A percentile compares a stretch with the other conserved stretches of the same genome.
These are phyloP conservation scores for Gasterosteus aculeatus DNA, from an alignment of 2,113 vertebrate genomes.

Conservation along the genomic window DNA sequence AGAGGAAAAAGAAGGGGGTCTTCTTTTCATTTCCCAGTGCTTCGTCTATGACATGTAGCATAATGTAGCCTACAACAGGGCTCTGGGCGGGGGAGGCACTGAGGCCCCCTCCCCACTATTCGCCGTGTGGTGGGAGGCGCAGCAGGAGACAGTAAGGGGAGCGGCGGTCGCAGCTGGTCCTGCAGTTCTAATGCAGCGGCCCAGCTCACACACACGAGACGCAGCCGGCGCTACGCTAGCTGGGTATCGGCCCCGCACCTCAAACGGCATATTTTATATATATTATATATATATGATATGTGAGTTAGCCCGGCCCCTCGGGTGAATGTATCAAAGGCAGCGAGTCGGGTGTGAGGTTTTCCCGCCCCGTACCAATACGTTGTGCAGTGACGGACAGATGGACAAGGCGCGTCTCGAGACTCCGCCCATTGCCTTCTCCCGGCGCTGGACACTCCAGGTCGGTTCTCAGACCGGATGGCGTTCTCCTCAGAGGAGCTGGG, in stretches of 20 bases:
- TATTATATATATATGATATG: constrained; percentile 88
- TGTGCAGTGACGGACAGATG: constrained; percentile 57
- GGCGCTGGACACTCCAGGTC: neutral
- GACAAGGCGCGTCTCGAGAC: constrained; percentile 46
- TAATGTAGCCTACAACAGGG: constrained; percentile 45
- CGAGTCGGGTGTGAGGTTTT: constrained; percentile 34
- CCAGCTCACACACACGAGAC: constrained; percentile 54
- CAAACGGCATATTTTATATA: constrained; percentile 86
- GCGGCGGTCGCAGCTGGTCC: constrained; percentile 75
- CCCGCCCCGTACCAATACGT: constrained; percentile 10
- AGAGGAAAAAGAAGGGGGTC: constrained; percentile 10
- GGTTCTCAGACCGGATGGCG: neutral
- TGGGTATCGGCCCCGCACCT: constrained; percentile 72
- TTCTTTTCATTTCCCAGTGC: constrained; percentile 37
- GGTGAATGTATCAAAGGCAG: constrained; percentile 63
- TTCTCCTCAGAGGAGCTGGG: constrained; percentile 28
- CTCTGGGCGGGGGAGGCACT: constrained; percentile 27
- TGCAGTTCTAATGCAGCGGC: constrained; percentile 85
- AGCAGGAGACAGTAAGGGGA: constrained; percentile 77
- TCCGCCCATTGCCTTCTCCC: constrained; percentile 40
- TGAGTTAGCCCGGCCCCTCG: constrained; percentile 85
- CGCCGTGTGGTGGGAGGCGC: constrained; percentile 59
- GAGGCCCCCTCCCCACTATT: constrained; percentile 18
- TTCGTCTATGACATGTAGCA: constrained; percentile 53
- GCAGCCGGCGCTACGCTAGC: constrained; percentile 73